phyloP scores from a whole-genome alignment of 2,888 invertebrate species.

The Ophion ventricosus region DNA sequence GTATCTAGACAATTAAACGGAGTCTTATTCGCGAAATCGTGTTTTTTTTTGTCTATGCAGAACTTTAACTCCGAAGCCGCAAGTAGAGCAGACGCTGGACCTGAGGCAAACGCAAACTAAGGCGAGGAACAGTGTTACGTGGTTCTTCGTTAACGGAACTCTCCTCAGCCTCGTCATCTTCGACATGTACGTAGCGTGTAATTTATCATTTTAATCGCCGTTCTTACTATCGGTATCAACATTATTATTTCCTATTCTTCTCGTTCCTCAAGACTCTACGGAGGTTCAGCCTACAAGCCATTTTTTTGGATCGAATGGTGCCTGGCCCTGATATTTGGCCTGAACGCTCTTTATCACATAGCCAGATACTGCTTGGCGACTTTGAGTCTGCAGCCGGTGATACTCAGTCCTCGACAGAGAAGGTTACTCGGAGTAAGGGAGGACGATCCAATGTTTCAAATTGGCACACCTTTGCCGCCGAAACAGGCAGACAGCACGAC shows the following conservation, averaged over 20 bases:
- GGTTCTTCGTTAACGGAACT: slow-evolving; percentile 86
- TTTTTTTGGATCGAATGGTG: slow-evolving; percentile 79
- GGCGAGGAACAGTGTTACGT: slow-evolving; percentile 85
- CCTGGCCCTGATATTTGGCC: slow-evolving; percentile 82
- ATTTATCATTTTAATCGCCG: slow-evolving; percentile 2
- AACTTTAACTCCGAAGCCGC: slow-evolving; percentile 81
- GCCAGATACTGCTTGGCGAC: slow-evolving; percentile 83
- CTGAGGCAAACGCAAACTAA: slow-evolving; percentile 84
- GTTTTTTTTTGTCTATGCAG: slow-evolving; percentile 67
- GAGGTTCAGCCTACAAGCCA: slow-evolving; percentile 76
- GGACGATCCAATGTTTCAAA: slow-evolving; percentile 78
- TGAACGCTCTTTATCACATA: slow-evolving; percentile 85
- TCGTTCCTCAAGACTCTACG: slow-evolving; percentile 72
- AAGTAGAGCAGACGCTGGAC: slow-evolving; percentile 85
- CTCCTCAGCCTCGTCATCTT: slow-evolving; percentile 85
- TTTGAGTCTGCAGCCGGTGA: slow-evolving; percentile 82
- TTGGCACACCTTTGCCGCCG: slow-evolving; percentile 65
- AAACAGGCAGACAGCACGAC: slow-evolving; percentile 71
- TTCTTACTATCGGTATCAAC: background rate
- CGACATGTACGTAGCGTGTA: slow-evolving; percentile 85
- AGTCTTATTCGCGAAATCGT: background rate
- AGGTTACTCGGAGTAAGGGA: slow-evolving; percentile 85
- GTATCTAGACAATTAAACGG: background rate
- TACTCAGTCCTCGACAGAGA: slow-evolving; percentile 84
- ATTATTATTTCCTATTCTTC: background rate